Base-by-base conservation (phyloP, 1,140 invertebrate species). In the Micrasema minimum region DNA sequence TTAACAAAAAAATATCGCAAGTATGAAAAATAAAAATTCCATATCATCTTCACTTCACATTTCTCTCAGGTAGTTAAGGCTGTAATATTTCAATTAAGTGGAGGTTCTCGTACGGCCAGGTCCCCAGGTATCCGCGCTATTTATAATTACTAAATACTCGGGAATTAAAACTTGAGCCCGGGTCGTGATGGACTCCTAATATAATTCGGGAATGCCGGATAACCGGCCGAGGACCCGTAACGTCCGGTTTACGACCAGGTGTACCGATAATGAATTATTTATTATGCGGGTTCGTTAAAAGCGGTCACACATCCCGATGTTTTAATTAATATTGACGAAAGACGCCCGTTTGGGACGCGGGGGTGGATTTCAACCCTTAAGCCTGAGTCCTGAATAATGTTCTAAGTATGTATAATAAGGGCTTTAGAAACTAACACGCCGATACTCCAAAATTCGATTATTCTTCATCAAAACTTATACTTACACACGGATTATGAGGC, bases 251-350 rank as follows among this genome's bases (percentile, higher is more conserved):
- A 37, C 48, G 64, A 51, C 22, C 72, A 74, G 72, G 72, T 74
- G 72, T 48, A 51, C 69, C 59, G 66, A 74, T 71, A 74, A 68
- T 68, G 69, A 74, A 74, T 74, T 68, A 74, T 74, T 71, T 74
- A 74, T 67, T 68, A 71, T 71, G 55, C 45, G 23, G 48, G 66
- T 18, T 31, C 51, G 67, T 57, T 70, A 66, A 74, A 66, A 70
- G 72, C 72, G 62, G 66, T 46, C 61, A 59, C 51, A 18, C 45
- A 23, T 62, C 57, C 41, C 57, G 14, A 41, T 62, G 57, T 62
- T 62, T 45, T 70, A 70, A 74, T 74, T 74, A 74, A 74, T 74
- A 74, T 71, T 71, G 72, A 71, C 69, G 66, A 71, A 71, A n/a
- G 43, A 45, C 43, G 43, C n/a, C n/a, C n/a, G n/a, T n/a, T n/a